These are phyloP conservation scores for Cephus spinipes DNA, from an alignment of 2,888 invertebrate genomes.

Conservation along the genomic window DNA sequence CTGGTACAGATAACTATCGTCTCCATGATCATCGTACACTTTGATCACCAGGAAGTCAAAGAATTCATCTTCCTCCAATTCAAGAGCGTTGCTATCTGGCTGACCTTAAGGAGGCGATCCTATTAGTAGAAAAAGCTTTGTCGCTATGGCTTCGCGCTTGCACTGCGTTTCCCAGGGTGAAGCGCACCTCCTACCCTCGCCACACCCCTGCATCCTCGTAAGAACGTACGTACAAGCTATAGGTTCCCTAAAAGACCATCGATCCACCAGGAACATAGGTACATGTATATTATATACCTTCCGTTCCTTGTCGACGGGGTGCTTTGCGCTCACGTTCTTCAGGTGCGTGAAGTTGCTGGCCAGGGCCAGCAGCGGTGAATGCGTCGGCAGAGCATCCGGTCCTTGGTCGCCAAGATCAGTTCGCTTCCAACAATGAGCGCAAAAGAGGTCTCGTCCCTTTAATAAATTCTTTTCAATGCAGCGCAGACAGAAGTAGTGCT, in stretches of 20 bases:
- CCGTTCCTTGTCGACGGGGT: constrained; percentile 64
- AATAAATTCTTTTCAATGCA: constrained; percentile 78
- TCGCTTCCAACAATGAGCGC: constrained; percentile 81
- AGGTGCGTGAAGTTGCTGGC: constrained; percentile 74
- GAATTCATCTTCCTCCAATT: neutral
- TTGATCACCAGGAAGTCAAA: neutral
- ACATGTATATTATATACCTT: constrained; percentile 55
- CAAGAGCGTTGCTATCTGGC: neutral
- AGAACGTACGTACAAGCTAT: neutral
- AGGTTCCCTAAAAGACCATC: neutral
- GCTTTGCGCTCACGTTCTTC: constrained; percentile 67
- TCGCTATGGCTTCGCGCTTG: constrained; percentile 47
- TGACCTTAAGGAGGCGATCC: constrained; percentile 47
- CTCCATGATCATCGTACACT: constrained; percentile 2
- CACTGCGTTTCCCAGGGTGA: constrained; percentile 17
- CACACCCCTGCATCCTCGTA: neutral
- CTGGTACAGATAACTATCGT: neutral
- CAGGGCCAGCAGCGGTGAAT: constrained; percentile 76
- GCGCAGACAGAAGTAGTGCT: constrained; percentile 82
- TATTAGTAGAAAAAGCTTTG: constrained; percentile 44
- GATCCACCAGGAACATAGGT: constrained; percentile 7
- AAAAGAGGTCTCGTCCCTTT: constrained; percentile 77
- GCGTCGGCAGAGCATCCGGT: constrained; percentile 77
- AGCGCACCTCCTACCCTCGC: neutral
- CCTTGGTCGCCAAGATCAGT: constrained; percentile 77